A percentile compares a stretch with the other conserved stretches of the same genome.
These are phyloP conservation scores for Yponomeuta malinellus DNA, from an alignment of 2,888 invertebrate species.

Conservation along the genomic window DNA sequence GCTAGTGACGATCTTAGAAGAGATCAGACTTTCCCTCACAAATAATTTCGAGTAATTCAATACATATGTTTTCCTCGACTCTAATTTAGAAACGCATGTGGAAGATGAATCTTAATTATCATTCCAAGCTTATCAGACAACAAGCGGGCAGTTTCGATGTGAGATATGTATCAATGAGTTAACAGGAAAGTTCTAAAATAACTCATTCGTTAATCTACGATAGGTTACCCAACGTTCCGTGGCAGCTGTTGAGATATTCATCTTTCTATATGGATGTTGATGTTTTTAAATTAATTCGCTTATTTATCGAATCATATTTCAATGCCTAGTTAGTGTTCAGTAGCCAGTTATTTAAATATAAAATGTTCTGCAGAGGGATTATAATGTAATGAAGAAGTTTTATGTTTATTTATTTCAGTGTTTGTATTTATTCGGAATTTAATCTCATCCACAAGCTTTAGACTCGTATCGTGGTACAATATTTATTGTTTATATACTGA, in stretches of 20 bases:
- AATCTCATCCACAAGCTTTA: no score
- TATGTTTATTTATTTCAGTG: no score
- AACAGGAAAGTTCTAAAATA: conserved; percentile 1
- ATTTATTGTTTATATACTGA: no score
- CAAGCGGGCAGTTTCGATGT: neutral
- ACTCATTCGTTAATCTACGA: neutral
- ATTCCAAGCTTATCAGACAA: conserved; percentile 6
- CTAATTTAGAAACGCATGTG: neutral
- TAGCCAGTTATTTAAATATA: neutral
- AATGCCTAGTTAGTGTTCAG: neutral
- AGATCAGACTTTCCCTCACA: neutral
- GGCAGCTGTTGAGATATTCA: neutral
- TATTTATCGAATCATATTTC: neutral
- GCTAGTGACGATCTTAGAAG: neutral
- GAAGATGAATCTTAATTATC: conserved; percentile 6
- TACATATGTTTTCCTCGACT: neutral
- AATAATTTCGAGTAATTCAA: neutral
- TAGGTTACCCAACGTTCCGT: neutral
- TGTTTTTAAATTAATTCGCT: neutral
- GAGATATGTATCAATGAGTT: conserved; percentile 1
- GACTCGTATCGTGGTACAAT: no score
- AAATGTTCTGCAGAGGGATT: no score
- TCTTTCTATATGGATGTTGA: neutral
- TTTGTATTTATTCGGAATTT: no score
- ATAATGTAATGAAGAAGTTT: no score